A percentile compares a stretch with the other conserved stretches of the same genome.
Conservation (phyloP, 2,888 invertebrate genomes). For the Molorchus minor region DNA sequence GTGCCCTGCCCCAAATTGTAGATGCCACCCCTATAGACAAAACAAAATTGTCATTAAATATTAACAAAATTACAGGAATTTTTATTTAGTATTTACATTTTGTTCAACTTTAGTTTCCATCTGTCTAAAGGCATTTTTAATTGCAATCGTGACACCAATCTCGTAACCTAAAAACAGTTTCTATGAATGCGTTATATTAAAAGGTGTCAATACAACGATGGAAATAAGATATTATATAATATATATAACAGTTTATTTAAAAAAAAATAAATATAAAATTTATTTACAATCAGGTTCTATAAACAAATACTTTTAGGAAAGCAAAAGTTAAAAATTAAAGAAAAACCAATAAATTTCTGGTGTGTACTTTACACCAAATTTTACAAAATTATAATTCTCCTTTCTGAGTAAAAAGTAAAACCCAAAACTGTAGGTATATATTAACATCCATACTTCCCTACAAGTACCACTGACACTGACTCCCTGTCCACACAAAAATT, state of each 20-base stretch:
- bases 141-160: background rate
- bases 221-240: too few species aligned
- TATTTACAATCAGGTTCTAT: background rate
- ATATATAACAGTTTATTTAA: constrained; percentile 13
- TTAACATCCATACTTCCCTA: constrained; percentile 1
- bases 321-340: background rate
- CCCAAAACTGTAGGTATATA: too few species aligned
- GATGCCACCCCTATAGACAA: too few species aligned
- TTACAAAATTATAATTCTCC: too few species aligned
- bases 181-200: constrained; percentile 1
- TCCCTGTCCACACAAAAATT: background rate
- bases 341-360: background rate
- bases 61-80: too few species aligned
- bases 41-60: too few species aligned
- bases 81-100: too few species aligned
- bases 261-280: constrained; percentile 22
- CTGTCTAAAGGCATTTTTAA: constrained; percentile 21
- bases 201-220: background rate
- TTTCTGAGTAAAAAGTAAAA: too few species aligned
- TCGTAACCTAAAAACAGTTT: constrained; percentile 23
- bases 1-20: too few species aligned
- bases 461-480: background rate
- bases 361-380: background rate
- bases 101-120: constrained; percentile 14
- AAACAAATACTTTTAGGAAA: constrained; percentile 7